A percentile compares a stretch with the other conserved stretches of the same genome.
Conservation (phyloP, 2,797 vertebrate genomes). For the Pogonophryne albipinna region DNA sequence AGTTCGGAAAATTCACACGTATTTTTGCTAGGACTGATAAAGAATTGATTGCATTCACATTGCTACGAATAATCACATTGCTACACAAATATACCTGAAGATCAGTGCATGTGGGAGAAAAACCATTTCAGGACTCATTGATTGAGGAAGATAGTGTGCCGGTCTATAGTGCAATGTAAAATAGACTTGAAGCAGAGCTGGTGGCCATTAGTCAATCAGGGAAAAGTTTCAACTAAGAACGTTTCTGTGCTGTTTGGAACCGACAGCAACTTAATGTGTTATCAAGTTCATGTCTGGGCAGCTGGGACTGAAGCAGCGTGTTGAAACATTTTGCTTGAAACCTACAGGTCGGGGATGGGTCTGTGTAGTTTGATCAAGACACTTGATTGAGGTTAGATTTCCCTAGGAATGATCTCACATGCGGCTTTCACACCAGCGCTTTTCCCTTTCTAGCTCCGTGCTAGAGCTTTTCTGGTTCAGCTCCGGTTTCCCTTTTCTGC, state of each 20-base stretch:
- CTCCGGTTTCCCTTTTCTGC: too few species aligned
- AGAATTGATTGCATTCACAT: neutral
- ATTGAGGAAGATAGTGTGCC: constrained; percentile 12
- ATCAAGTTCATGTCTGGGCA: constrained; percentile 31
- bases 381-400: constrained; percentile 49
- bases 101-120: neutral
- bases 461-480: too few species aligned
- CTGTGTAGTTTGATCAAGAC: constrained; percentile 24
- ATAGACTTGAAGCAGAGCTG: constrained; percentile 18
- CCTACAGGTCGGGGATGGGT: constrained; percentile 21
- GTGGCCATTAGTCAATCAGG: constrained; percentile 30
- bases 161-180: constrained; percentile 20
- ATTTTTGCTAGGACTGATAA: neutral
- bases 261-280: constrained; percentile 23
- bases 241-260: constrained; percentile 16
- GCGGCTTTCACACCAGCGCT: too few species aligned
- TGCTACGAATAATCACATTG: constrained; percentile 2
- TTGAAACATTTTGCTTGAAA: constrained; percentile 30
- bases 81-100: constrained; percentile 1
- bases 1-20: neutral
- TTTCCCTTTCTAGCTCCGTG: too few species aligned
- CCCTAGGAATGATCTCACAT: constrained; percentile 33
- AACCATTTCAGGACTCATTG: neutral
- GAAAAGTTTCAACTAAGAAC: constrained; percentile 23
- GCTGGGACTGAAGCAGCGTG: constrained; percentile 20